phyloP scores from a whole-genome alignment of 2,113 vertebrate species.

The Ictalurus punctatus region DNA sequence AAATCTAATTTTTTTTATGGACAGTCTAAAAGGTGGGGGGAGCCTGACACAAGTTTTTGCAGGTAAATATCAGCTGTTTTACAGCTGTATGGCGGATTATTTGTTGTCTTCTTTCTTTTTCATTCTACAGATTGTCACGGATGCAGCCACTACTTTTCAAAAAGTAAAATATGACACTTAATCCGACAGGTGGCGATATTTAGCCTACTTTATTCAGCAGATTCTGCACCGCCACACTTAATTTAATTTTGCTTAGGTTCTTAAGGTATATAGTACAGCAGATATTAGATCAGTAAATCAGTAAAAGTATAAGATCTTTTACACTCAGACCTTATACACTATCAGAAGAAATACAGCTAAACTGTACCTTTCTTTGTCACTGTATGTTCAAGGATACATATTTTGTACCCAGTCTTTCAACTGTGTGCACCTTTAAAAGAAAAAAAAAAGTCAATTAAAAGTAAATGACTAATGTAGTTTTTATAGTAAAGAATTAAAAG shows the following conservation, averaged over 20 bases:
- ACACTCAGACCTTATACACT: not conserved
- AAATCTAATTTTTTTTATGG: not conserved
- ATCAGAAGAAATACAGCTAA: not conserved
- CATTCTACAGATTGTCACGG: not conserved
- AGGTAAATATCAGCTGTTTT: not conserved
- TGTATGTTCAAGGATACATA: not conserved
- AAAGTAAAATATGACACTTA: not conserved
- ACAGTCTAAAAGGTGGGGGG: not conserved
- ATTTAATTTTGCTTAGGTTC: not conserved
- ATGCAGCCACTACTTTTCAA: not conserved
- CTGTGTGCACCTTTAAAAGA: not conserved
- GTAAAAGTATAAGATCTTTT: too few relatives aligned
- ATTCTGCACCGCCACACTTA: not conserved
- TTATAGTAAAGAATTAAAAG: not conserved
- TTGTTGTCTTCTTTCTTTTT: not conserved
- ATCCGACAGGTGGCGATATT: slow-evolving; percentile 8
- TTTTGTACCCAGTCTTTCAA: not conserved
- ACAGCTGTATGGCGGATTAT: not conserved
- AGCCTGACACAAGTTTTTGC: not conserved
- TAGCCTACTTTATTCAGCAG: not conserved
- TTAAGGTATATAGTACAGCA: not conserved
- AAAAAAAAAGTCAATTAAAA: not conserved
- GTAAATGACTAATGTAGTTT: not conserved
- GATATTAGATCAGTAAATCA: not conserved
- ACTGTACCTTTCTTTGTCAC: not conserved